Conservation (phyloP, 2,888 invertebrate species). For the Dynastes hyllus region DNA sequence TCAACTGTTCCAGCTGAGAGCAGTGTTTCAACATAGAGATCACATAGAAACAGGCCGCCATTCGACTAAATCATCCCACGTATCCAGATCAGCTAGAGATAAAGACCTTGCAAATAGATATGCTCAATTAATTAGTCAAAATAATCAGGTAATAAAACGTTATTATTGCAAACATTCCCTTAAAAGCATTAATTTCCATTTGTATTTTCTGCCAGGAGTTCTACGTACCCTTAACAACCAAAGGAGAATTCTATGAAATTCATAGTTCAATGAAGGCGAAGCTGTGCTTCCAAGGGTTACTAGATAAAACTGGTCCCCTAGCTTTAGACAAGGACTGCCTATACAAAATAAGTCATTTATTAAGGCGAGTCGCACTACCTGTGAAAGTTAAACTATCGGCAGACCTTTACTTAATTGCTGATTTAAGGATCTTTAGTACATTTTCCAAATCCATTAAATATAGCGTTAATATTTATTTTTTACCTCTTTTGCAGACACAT, state of each 20-base stretch:
- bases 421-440: conserved; percentile 78
- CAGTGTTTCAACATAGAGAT: conserved; percentile 84
- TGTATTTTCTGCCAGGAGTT: conserved; percentile 72
- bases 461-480: not conserved
- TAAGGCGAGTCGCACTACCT: conserved; percentile 76
- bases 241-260: conserved; percentile 83
- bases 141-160: conserved; percentile 76
- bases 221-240: conserved; percentile 83
- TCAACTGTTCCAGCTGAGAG: conserved; percentile 81
- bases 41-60: conserved; percentile 63
- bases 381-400: conserved; percentile 76
- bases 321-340: conserved; percentile 73
- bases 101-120: conserved; percentile 74
- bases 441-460: too few relatives aligned
- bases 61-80: conserved; percentile 62
- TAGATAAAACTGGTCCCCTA: conserved; percentile 71
- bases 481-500: conserved; percentile 69
- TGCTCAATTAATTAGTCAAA: conserved; percentile 83
- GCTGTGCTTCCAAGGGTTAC: conserved; percentile 74
- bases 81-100: conserved; percentile 68
- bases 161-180: not conserved
- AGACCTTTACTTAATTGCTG: conserved; percentile 75
- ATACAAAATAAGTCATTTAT: conserved; percentile 72
- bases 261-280: conserved; percentile 76
- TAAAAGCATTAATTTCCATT: not conserved